Evolutionary conservation across 2,113 vertebrate genomes (phyloP).

Genomic region (Lota lota): DNA sequence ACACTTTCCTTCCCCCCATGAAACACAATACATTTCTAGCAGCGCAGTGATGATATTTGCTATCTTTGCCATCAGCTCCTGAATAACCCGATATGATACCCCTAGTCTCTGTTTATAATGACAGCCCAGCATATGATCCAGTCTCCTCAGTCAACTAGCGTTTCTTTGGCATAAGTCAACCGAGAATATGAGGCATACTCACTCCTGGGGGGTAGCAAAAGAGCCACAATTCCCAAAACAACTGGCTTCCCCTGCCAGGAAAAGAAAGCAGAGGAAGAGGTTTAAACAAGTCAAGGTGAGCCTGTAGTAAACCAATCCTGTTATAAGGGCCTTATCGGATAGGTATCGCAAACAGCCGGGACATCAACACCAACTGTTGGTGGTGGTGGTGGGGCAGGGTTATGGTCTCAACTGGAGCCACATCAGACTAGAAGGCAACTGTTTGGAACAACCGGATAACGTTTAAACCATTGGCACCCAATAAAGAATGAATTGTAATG

Average conservation of each 20-base stretch:
- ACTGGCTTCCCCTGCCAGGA: too few species aligned
- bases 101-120: slow-evolving; percentile 37
- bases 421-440: too few species aligned
- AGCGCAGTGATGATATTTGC: slow-evolving; percentile 13
- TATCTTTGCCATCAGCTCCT: slow-evolving; percentile 24
- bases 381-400: too few species aligned
- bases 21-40: slow-evolving; percentile 32
- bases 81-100: slow-evolving; percentile 33
- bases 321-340: slow-evolving; percentile 28
- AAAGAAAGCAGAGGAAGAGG: slow-evolving; percentile 11
- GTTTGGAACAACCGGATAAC: too few species aligned
- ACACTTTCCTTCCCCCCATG: not conserved
- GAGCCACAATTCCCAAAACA: slow-evolving; percentile 15
- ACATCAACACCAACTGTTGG: too few species aligned
- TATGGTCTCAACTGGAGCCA: too few species aligned
- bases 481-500: too few species aligned
- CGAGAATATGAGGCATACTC: not conserved
- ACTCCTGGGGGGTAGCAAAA: slow-evolving; percentile 10
- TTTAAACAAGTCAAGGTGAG: slow-evolving; percentile 31
- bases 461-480: too few species aligned
- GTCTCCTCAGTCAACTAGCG: slow-evolving; percentile 26
- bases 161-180: slow-evolving; percentile 38
- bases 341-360: slow-evolving; percentile 29
- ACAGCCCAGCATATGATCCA: slow-evolving; percentile 39
- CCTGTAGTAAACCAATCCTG: slow-evolving; percentile 12